Evolutionary conservation across 1,140 invertebrate genomes (phyloP).

Genomic region (Pogonognathellus flavescens): DNA sequence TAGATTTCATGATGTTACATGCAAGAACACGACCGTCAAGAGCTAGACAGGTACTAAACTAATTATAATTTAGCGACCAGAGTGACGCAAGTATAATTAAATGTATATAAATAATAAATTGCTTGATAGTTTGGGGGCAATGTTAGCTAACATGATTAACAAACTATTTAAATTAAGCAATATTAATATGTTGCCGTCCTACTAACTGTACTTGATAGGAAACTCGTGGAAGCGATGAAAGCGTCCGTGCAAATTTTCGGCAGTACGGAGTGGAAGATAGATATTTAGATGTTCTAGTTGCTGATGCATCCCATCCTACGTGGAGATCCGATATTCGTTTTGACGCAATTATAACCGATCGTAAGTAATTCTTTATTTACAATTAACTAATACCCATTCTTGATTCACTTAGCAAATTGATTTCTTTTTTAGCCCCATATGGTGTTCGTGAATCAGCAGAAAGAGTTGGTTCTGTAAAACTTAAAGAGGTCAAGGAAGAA

Average conservation of each 20-base stretch:
- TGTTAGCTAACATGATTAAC: no score
- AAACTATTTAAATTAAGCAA: no score
- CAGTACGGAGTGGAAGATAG: slow-evolving; percentile 84
- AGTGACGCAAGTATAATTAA: no score
- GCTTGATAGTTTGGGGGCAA: no score
- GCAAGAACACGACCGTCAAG: slow-evolving; percentile 84
- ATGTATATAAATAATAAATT: no score
- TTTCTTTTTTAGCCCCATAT: slow-evolving; percentile 85
- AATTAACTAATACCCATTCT: not conserved
- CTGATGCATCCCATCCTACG: slow-evolving; percentile 87
- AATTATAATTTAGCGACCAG: slow-evolving; percentile 31
- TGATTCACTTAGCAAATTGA: no score
- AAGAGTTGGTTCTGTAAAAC: slow-evolving; percentile 79
- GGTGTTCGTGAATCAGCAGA: slow-evolving; percentile 93
- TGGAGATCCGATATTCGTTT: slow-evolving; percentile 81
- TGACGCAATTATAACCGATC: slow-evolving; percentile 94
- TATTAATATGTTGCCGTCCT: no score
- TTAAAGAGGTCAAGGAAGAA: slow-evolving; percentile 75
- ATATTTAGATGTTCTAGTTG: slow-evolving; percentile 90
- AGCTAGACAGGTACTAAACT: slow-evolving; percentile 59
- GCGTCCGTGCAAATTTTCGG: slow-evolving; percentile 84
- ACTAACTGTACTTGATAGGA: no score
- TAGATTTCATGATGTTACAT: slow-evolving; percentile 94
- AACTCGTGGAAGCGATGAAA: slow-evolving; percentile 85
- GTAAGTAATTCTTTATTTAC: slow-evolving; percentile 76